A percentile compares a stretch with the other conserved stretches of the same genome.
These are phyloP conservation scores for Myrmecobius fasciatus DNA, from an alignment of 2,113 vertebrate species.

Conservation along the genomic window DNA sequence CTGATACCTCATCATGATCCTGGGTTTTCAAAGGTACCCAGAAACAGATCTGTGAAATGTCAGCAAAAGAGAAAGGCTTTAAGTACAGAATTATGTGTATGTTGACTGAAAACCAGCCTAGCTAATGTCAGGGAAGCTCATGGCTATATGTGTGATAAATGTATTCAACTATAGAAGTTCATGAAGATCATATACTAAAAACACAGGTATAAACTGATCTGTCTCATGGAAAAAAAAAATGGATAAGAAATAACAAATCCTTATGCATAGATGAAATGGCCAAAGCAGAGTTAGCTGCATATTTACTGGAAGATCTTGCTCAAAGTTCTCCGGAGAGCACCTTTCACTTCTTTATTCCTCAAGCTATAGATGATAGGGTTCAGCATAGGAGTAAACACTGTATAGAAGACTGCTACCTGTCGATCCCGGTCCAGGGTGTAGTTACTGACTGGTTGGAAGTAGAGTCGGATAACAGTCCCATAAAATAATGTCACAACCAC, in stretches of 20 bases:
- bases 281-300: not conserved
- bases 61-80: not conserved
- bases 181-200: not conserved
- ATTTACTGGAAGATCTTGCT: not conserved
- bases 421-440: not conserved
- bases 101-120: not conserved
- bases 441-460: constrained; percentile 19
- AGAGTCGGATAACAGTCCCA: constrained; percentile 9
- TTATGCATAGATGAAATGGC: not conserved
- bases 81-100: not conserved
- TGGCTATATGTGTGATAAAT: not conserved
- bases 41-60: not conserved
- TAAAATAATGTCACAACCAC: constrained; percentile 36
- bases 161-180: not conserved
- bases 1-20: not conserved
- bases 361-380: not conserved
- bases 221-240: not conserved
- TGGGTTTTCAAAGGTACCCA: not conserved
- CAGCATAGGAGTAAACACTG: not conserved
- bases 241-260: not conserved
- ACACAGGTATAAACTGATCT: not conserved
- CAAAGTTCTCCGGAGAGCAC: not conserved
- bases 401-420: constrained; percentile 35
- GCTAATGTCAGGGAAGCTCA: not conserved
- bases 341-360: not conserved